Conservation (phyloP, 2,113 vertebrate genomes). For the Nannospalax galili region DNA sequence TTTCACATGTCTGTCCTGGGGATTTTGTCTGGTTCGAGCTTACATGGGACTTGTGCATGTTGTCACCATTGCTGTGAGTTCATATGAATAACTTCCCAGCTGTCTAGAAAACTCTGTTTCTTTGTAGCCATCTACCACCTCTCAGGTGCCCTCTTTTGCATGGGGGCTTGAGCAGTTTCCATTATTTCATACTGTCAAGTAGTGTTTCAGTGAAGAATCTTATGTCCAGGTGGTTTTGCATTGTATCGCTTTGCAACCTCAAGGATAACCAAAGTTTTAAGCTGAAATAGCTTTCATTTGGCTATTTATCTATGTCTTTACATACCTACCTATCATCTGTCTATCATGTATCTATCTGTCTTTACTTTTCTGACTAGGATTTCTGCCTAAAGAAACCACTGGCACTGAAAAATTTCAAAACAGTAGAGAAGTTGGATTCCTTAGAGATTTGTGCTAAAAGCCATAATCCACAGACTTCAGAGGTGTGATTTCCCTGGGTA, state of each 20-base stretch:
- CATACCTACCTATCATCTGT: not conserved
- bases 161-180: not conserved
- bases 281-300: not conserved
- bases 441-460: not conserved
- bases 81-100: too few relatives aligned
- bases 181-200: not conserved
- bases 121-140: too few relatives aligned
- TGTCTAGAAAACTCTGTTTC: not conserved
- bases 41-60: too few relatives aligned
- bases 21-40: too few relatives aligned
- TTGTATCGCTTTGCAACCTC: not conserved
- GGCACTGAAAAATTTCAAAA: not conserved
- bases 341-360: not conserved
- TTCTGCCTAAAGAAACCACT: not conserved
- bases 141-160: not conserved
- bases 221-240: not conserved
- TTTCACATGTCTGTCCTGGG: too few relatives aligned
- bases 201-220: not conserved
- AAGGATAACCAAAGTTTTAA: not conserved
- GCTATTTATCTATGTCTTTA: not conserved
- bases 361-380: not conserved
- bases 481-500: not conserved
- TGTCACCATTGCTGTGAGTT: too few relatives aligned
- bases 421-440: not conserved
- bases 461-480: not conserved